Evolutionary conservation across 2,888 invertebrate genomes (phyloP), one percentile per base, ranked within the genome.

Genomic region (Abrostola triplasia): DNA sequence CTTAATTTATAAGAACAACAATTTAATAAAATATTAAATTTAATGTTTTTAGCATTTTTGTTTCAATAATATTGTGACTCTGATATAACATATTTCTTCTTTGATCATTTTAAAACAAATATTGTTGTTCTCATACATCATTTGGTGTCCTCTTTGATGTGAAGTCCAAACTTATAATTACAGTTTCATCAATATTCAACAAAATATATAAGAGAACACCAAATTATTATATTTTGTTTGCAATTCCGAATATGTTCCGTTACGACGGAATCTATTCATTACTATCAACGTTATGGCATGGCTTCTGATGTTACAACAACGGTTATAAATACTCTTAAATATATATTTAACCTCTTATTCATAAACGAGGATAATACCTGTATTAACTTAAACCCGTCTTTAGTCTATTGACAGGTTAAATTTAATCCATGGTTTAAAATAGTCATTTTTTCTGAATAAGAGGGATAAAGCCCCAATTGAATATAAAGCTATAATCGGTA

Each of bases 231-330:
- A 36, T 65, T 78, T 76, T 61, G 53, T 72, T 79, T 72, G 68
- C 76, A 54, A 44, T 63, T 36, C n/a, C n/a, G 41, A 54, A 63
- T 65, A 50, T 8, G 56, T 76, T 59, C 12, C 52, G 6, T 52
- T 52, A 50, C 11, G 48, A 52, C 12, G 48, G 50, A 49, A 42
- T 36, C 35, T 72, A 54, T 66, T 59, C n/a, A 11, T 11, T 9
- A 24, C 36, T 54, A 44, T 24, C 50, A 59, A 67, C 49, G 65
- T 70, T 69, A 61, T 67, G 70, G 86, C 88, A 88, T 88, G 87
- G 88, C 87, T 88, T 88, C 84, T 78, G 77, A 70, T 83, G 79
- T 82, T 68, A 64, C 60, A 8, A 36, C 55, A 36, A 70, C 35
- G 53, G 24, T 57, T 24, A 49, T 61, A 47, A 24, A 47, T 47